phyloP scores from a whole-genome alignment of 2,797 vertebrate genomes.

The Bradypodion pumilum region DNA sequence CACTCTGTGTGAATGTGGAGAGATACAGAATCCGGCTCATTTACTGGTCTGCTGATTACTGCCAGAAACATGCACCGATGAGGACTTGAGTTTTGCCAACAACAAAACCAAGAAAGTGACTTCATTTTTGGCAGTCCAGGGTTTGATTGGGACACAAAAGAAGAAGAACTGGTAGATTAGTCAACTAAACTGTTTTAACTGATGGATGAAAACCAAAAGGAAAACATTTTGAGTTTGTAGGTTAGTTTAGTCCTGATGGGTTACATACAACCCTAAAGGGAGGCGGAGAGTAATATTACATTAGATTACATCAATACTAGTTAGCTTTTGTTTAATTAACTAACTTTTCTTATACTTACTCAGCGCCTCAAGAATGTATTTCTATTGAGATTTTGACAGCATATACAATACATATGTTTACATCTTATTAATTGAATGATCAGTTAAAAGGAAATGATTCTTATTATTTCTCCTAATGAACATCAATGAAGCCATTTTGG shows the following conservation, averaged over 20 bases:
- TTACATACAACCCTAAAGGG: not conserved
- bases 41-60: too few relatives aligned
- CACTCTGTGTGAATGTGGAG: too few relatives aligned
- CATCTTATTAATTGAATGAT: not conserved
- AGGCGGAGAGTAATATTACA: not conserved
- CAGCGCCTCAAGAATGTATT: not conserved
- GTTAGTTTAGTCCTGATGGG: not conserved
- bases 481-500: too few relatives aligned
- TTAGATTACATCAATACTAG: not conserved
- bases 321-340: not conserved
- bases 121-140: too few relatives aligned
- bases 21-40: too few relatives aligned
- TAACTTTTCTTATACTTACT: not conserved
- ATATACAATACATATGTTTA: not conserved
- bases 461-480: too few relatives aligned
- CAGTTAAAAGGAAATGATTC: not conserved
- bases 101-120: too few relatives aligned
- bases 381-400: not conserved
- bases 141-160: too few relatives aligned
- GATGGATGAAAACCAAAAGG: not conserved
- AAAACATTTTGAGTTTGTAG: not conserved
- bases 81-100: too few relatives aligned
- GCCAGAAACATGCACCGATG: too few relatives aligned
- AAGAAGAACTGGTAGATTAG: not conserved
- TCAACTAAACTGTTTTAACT: not conserved